Evolutionary conservation across 2,888 invertebrate species (phyloP), one percentile per base, ranked within the genome.

Genomic region (Ceriagrion tenellum): DNA sequence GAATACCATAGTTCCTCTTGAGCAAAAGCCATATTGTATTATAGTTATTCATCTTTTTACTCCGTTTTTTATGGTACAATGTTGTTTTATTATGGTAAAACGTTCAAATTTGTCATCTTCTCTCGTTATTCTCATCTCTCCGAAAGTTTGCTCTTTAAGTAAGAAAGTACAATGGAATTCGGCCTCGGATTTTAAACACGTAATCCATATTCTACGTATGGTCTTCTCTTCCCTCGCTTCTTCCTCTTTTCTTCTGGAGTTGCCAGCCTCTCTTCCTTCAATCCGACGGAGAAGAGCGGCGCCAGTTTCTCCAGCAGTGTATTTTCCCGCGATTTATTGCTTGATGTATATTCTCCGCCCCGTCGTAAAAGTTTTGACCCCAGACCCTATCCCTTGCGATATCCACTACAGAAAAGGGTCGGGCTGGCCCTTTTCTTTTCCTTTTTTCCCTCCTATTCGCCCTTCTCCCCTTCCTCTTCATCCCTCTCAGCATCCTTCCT

Each of bases 351-450:
- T 81, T 35, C 35, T 35, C 35, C 30, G 23, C 30, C 30, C 55
- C 20, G 35, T 91, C 90, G 90, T 59, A 56, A 30, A 59, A 91
- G 59, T 91, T 56, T 91, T 40, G 59, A 56, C 59, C 81, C 30
- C 13, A 35, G 59, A 35, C 20, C 90, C 59, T 12, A 59, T 56
- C 55, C 30, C n/a, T 90, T 35, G 56, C 90, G 56, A 91, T 35
- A 59, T 35, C 59, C 59, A 59, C 55, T 56, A 26, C 16, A 55
- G n/a, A 30, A 59, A 56, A 35, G 59, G 35, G 56, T 56, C 90
- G 26, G 35, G 0, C 35, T 30, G 40, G n/a, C 59, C 93, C 26
- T 40, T 91, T 63, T 63, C 13, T 40, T 6, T 35, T 69, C 63
- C 18, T 35, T 59, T n/a, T 26, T 30, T 59, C 63, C 59, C 16